Base-by-base conservation (phyloP, 2,888 invertebrate genomes). In the Heliconius sara region DNA sequence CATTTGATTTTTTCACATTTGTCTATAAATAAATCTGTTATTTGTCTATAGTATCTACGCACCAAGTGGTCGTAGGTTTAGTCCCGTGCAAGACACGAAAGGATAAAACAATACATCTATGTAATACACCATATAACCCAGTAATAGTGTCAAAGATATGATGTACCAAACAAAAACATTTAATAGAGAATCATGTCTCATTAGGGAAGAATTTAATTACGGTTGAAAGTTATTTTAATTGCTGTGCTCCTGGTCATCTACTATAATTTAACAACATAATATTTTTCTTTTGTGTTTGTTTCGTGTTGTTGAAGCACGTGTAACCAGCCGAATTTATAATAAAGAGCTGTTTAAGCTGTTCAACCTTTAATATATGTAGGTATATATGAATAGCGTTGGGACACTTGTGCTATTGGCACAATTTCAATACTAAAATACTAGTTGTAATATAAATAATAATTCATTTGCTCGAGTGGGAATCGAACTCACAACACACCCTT, bases 211-310 rank as follows among this genome's bases (percentile, higher is more conserved):
- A 79, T 79, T 79, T 75, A 57, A 75, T 75, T 68, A 75, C 68
- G 57, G 63, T 68, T 75, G 30, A 52, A 75, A 70, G 73, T 57
- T 66, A 66, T 74, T 60, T 60, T 74, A 67, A 78, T 78, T 78
- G 73, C n/a, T 60, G 43, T 75, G 43, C 12, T 27, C 27, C 27
- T 47, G 67, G 13, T 74, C 39, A 52, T 67, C 74, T 66, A 67
- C 67, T 43, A 74, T 78, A 78, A 74, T 78, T 78, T 25, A 67
- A 73, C 72, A 73, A 67, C n/a, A n/a, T 71, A 78, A 78, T 67
- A 78, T 73, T 67, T 47, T 78, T 78, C 47, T 57, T 65, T 73
- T 60, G 57, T 39, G 57, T 73, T 9, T 12, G 52, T 34, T 9
- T 22, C n/a, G 22, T 65, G 16, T 52, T 16, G 25, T 34, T 27